These are phyloP conservation scores for Cerastis leucographa DNA, from an alignment of 2,888 invertebrate genomes.

Conservation along the genomic window DNA sequence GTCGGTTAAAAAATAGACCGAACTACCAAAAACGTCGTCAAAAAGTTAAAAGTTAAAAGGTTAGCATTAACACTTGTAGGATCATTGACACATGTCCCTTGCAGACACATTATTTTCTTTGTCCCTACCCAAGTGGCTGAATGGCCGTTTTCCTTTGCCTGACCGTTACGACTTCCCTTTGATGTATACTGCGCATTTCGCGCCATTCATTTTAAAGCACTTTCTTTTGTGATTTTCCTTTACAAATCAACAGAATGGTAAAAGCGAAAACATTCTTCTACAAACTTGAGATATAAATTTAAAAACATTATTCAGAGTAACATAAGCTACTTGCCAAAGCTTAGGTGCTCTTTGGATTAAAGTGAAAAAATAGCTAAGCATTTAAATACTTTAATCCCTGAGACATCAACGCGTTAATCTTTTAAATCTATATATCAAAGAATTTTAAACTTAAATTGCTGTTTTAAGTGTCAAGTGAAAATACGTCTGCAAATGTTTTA, in stretches of 20 bases:
- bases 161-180: slow-evolving; percentile 13
- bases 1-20: too few species aligned
- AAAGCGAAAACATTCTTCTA: too few species aligned
- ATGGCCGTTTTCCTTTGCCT: slow-evolving; percentile 11
- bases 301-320: background rate
- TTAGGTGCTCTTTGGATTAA: background rate
- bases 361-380: background rate
- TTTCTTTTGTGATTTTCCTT: background rate
- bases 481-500: background rate
- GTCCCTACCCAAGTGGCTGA: slow-evolving; percentile 10
- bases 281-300: background rate
- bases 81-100: background rate
- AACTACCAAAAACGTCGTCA: background rate
- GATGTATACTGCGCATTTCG: background rate
- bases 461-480: slow-evolving; percentile 7
- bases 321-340: background rate
- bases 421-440: background rate
- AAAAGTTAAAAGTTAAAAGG: too few species aligned
- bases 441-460: background rate
- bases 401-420: background rate
- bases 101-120: slow-evolving; percentile 24
- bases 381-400: too few species aligned
- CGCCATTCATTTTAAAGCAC: background rate
- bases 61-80: background rate
- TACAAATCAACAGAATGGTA: background rate